Evolutionary conservation across 2,888 invertebrate genomes (phyloP), one percentile per base, ranked within the genome.

Genomic region (Leucophora obtusa): DNA sequence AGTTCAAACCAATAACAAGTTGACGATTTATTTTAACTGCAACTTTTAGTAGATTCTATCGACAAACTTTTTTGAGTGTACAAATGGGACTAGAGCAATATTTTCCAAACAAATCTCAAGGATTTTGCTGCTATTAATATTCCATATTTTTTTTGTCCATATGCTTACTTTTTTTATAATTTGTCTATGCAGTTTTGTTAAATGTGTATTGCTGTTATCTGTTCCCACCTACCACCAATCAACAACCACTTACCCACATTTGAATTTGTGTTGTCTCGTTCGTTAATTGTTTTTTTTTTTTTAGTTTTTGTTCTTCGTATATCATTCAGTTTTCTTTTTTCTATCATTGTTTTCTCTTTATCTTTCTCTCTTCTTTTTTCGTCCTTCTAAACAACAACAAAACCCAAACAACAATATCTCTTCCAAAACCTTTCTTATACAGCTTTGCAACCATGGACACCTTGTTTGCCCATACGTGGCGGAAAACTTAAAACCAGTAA

Each of bases 381-480:
- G 82, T 85, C 83, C 79, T 77, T 83, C 75, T 33, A 50, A 50
- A 65, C 7, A 43, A 79, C n/a, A 50, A 58, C 28, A 51, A 65
- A 70, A 62, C n/a, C 15, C 35, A 38, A 69, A 66, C 35, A 56
- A 65, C 43, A 9, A 60, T 56, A 72, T 54, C 62, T 82, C 81
- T 80, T 35, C 47, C 10, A 24, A 51, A 53, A 3, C 28, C 28
- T 63, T 58, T 56, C 43, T 47, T 70, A 76, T 86, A 35, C 86
- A 90, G 91, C 89, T 77, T 87, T 91, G 83, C 90, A 90, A 87
- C 90, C 90, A 56, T 91, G 90, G 90, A 90, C 90, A 68, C 91
- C 91, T 76, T 91, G 91, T 83, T 85, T 91, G 85, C 90, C 90
- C 80, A 91, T 91, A 85, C 90, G 90, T 69, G 90, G 89, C 72